These are phyloP conservation scores for Salvelinus fontinalis DNA, from an alignment of 2,113 vertebrate species.

Conservation along the genomic window DNA sequence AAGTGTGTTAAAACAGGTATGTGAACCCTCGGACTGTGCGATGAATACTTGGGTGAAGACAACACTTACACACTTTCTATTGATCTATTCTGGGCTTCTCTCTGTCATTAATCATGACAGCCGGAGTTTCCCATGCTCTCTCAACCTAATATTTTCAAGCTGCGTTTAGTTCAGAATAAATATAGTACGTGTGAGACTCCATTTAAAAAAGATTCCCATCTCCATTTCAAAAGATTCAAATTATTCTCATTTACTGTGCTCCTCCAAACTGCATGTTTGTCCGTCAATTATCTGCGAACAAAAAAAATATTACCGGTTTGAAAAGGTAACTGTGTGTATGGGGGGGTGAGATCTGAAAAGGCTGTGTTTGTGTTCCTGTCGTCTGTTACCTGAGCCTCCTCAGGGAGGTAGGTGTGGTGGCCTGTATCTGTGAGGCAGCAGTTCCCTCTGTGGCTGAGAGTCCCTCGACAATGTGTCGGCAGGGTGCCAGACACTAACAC, in stretches of 20 bases:
- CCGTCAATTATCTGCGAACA: background rate
- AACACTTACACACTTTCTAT: conserved; percentile 30
- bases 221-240: conserved; percentile 13
- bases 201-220: background rate
- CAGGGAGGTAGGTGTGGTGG: conserved; percentile 52
- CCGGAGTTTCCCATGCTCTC: conserved; percentile 51
- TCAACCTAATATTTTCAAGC: conserved; percentile 59
- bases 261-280: conserved; percentile 1
- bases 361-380: conserved; percentile 18
- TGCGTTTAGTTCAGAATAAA: conserved; percentile 48
- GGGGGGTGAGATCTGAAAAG: conserved; percentile 15
- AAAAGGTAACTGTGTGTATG: conserved; percentile 4
- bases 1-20: background rate
- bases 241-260: background rate
- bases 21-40: background rate
- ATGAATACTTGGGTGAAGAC: conserved; percentile 23
- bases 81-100: conserved; percentile 42
- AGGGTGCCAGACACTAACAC: conserved; percentile 36
- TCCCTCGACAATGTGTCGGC: conserved; percentile 59
- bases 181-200: conserved; percentile 25
- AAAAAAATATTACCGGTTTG: background rate
- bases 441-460: conserved; percentile 27
- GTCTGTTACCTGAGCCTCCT: conserved; percentile 65
- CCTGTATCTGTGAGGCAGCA: conserved; percentile 47
- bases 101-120: conserved; percentile 45